Evolutionary conservation across 2,888 invertebrate genomes (phyloP).

Genomic region (Nomada goodeniana): DNA sequence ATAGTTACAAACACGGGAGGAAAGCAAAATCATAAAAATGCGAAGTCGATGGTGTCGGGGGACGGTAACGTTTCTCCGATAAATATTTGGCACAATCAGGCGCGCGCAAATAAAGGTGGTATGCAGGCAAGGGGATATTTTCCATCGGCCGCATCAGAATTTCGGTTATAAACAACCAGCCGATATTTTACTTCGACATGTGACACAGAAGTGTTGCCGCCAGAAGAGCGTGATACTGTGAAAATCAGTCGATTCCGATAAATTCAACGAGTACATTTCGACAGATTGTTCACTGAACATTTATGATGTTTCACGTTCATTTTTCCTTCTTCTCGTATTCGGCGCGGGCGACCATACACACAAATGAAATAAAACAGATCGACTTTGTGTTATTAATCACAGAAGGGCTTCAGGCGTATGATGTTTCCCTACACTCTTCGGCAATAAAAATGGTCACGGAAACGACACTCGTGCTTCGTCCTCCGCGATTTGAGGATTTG

Average conservation of each 20-base stretch:
- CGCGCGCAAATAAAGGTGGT: slow-evolving; percentile 28
- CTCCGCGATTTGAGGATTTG: too few species aligned
- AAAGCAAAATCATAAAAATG: neutral
- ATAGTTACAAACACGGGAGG: neutral
- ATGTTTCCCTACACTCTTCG: neutral
- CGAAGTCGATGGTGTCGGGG: neutral
- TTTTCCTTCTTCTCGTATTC: neutral
- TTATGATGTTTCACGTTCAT: slow-evolving; percentile 1
- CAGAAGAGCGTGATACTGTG: slow-evolving; percentile 2
- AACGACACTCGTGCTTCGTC: neutral
- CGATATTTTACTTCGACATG: neutral
- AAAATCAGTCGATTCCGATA: neutral
- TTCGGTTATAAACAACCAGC: neutral
- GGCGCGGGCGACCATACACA: neutral
- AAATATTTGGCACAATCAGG: slow-evolving; percentile 64
- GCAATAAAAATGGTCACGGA: neutral
- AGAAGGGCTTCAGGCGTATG: neutral
- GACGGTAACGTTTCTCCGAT: slow-evolving; percentile 34
- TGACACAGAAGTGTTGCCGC: slow-evolving; percentile 1
- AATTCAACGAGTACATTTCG: neutral
- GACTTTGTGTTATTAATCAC: neutral
- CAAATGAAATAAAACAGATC: neutral
- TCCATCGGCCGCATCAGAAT: neutral
- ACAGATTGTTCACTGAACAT: neutral
- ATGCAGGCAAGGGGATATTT: neutral